Conservation (phyloP, 2,888 invertebrate species). For the Microplitis manilae region DNA sequence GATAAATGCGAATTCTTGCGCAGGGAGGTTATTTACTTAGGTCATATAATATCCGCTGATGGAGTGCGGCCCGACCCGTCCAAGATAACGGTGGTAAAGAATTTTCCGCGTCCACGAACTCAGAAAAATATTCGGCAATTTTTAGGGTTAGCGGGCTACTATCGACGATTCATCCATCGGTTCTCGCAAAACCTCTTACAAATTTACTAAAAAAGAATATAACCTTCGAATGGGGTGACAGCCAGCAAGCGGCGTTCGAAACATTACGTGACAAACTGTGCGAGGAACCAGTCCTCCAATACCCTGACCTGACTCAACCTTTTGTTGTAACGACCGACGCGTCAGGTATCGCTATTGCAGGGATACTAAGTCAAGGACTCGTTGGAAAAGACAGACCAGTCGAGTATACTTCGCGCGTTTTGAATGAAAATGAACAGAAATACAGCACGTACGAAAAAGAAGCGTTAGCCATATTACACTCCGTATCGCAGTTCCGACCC, state of each 20-base stretch:
- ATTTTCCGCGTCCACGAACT: too few relatives aligned
- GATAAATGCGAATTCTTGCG: too few relatives aligned
- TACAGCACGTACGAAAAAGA: slow-evolving; percentile 41
- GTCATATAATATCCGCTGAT: too few relatives aligned
- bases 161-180: background rate
- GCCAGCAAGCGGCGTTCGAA: background rate
- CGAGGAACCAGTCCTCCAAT: background rate
- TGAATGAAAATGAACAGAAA: background rate
- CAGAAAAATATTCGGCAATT: too few relatives aligned
- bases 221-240: background rate
- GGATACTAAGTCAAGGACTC: background rate
- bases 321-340: background rate
- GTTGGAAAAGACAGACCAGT: background rate
- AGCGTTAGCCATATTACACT: slow-evolving; percentile 37
- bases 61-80: too few relatives aligned
- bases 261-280: background rate
- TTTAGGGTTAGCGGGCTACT: background rate
- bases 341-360: background rate
- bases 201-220: background rate
- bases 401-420: background rate
- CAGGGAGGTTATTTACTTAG: too few relatives aligned
- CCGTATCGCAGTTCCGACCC: slow-evolving; percentile 37
- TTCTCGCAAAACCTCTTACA: background rate
- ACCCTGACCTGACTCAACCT: background rate
- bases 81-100: too few relatives aligned